Conservation (phyloP, 2,797 vertebrate genomes). For the Aulostomus chinensis region DNA sequence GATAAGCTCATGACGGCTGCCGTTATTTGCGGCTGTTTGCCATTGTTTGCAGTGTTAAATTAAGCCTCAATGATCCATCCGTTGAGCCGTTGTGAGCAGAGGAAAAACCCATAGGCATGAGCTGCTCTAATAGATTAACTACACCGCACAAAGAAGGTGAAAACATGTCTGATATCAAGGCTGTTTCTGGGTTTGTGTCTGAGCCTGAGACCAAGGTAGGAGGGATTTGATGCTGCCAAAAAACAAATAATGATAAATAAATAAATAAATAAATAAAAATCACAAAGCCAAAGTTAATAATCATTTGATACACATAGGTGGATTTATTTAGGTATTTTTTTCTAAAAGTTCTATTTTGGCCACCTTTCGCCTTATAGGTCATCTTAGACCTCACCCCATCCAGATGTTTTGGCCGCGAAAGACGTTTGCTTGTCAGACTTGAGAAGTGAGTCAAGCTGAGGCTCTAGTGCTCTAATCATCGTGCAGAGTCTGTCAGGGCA, state of each 20-base stretch:
- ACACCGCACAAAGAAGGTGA: constrained; percentile 52
- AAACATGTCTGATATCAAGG: constrained; percentile 43
- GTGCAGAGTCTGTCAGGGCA: constrained; percentile 63
- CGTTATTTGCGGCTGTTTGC: constrained; percentile 74
- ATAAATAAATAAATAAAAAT: background rate
- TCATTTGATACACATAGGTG: background rate
- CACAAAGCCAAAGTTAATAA: background rate
- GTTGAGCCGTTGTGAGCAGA: constrained; percentile 61
- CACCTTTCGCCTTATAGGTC: too few relatives aligned
- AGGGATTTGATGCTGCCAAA: background rate
- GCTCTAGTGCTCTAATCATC: constrained; percentile 63
- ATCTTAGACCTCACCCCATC: constrained; percentile 4
- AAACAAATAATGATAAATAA: background rate
- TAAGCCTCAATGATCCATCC: constrained; percentile 72
- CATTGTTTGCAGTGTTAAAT: constrained; percentile 81
- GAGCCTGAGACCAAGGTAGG: constrained; percentile 10
- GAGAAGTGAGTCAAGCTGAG: constrained; percentile 54
- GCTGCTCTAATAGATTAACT: constrained; percentile 69
- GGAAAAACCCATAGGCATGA: constrained; percentile 58
- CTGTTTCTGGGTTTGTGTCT: constrained; percentile 10
- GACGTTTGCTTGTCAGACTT: constrained; percentile 34
- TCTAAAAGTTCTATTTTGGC: too few relatives aligned
- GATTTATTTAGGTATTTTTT: too few relatives aligned
- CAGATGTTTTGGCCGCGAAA: constrained; percentile 20
- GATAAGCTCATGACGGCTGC: constrained; percentile 76